phyloP scores from a whole-genome alignment of 2,797 vertebrate species.

The Urocyon cinereoargenteus region DNA sequence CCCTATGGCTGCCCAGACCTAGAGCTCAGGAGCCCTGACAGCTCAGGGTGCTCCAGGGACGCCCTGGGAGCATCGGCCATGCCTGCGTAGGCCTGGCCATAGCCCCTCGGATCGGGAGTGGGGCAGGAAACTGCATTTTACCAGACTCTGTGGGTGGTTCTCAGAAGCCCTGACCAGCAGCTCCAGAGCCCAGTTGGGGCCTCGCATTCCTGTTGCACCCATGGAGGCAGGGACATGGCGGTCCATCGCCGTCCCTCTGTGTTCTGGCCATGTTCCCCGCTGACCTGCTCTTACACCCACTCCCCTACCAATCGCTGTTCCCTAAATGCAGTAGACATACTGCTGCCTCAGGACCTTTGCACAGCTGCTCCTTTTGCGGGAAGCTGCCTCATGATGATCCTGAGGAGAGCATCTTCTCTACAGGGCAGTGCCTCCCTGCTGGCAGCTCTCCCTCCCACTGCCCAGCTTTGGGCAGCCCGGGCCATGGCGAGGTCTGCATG shows the following conservation, averaged over 20 bases:
- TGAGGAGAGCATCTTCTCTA: fast-evolving
- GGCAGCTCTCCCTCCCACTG: too few species aligned
- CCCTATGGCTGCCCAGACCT: neutral
- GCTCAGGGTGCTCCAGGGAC: neutral
- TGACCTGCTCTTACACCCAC: neutral
- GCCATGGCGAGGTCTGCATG: neutral
- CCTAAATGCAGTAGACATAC: fast-evolving
- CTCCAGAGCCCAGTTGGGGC: neutral
- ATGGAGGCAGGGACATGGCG: fast-evolving
- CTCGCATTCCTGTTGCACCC: neutral
- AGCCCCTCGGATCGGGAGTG: neutral
- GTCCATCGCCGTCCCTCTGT: fast-evolving
- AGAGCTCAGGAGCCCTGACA: fast-evolving
- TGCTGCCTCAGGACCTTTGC: neutral
- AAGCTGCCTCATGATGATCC: neutral
- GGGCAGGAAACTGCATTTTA: neutral
- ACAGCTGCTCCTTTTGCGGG: fast-evolving
- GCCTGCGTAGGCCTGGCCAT: neutral
- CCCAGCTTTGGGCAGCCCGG: too few species aligned
- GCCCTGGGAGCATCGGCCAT: fast-evolving
- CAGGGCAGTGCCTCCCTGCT: neutral
- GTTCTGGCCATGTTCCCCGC: neutral
- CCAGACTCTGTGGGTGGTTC: neutral
- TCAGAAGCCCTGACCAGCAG: fast-evolving
- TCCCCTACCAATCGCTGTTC: too few species aligned